Evolutionary conservation across 2,113 vertebrate genomes (phyloP).

Genomic region (Lontra canadensis): DNA sequence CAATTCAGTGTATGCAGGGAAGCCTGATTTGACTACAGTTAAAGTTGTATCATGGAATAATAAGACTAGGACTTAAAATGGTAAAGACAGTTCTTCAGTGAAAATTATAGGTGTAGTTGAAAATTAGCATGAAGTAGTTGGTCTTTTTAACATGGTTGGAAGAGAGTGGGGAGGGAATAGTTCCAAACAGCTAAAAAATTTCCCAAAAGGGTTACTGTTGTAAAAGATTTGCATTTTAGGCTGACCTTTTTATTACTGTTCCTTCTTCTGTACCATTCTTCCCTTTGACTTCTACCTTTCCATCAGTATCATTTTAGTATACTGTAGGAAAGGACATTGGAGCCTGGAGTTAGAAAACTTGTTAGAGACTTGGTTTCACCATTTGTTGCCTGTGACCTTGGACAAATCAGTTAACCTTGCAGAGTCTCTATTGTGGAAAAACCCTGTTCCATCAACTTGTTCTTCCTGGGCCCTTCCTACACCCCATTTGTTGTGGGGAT

Average conservation of each 20-base stretch:
- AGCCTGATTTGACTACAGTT: constrained; percentile 34
- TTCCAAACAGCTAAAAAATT: background rate
- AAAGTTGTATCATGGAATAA: background rate
- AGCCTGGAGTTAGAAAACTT: background rate
- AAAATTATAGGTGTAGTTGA: background rate
- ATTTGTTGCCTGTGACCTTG: background rate
- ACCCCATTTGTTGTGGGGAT: background rate
- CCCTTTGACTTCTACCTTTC: background rate
- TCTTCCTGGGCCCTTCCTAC: background rate
- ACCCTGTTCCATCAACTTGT: background rate
- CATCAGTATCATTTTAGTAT: background rate
- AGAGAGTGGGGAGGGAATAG: background rate
- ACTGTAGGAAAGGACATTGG: background rate
- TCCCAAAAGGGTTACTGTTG: background rate
- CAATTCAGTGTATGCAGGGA: background rate
- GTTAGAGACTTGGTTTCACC: background rate
- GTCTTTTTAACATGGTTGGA: background rate
- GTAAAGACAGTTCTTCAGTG: background rate
- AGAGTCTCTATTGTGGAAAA: background rate
- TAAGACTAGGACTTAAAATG: constrained; percentile 43
- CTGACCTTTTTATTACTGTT: background rate
- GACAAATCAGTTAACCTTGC: background rate
- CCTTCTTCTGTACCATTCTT: background rate
- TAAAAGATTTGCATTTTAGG: background rate
- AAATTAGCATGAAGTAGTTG: background rate